These are phyloP conservation scores for Drosophila jambulina DNA, from an alignment of 1,140 invertebrate species.

Conservation along the genomic window DNA sequence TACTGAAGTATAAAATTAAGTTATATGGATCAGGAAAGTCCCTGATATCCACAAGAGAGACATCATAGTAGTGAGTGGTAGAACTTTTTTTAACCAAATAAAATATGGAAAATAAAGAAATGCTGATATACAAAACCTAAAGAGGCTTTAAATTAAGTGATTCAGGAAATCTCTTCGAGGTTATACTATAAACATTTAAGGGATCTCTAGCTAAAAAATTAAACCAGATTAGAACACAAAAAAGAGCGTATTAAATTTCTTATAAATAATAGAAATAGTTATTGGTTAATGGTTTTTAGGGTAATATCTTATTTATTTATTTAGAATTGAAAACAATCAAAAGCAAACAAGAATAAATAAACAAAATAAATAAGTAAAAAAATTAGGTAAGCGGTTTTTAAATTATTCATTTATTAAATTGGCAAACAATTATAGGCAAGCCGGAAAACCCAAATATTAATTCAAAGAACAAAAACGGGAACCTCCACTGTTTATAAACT, in stretches of 20 bases:
- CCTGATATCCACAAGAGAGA: neutral
- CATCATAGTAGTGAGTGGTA: neutral
- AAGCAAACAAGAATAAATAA: neutral
- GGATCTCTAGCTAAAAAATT: neutral
- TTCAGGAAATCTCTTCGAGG: neutral
- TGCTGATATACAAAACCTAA: neutral
- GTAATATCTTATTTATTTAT: neutral
- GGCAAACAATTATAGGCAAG: neutral
- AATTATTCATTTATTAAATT: neutral
- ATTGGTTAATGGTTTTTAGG: too few relatives aligned
- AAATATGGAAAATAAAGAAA: neutral
- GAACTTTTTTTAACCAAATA: neutral
- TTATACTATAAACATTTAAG: neutral
- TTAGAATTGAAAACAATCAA: neutral
- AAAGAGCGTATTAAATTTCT: neutral
- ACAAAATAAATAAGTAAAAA: too few relatives aligned
- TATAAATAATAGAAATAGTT: too few relatives aligned
- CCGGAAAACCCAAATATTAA: neutral
- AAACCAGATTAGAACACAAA: neutral
- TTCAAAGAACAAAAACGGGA: neutral
- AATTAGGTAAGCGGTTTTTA: neutral
- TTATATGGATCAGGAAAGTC: slow-evolving; percentile 2
- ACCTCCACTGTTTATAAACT: too few relatives aligned
- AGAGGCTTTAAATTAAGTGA: neutral
- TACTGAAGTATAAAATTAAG: slow-evolving; percentile 10